phyloP scores from a whole-genome alignment of 2,888 invertebrate genomes.

The Periphyllus acericola region DNA sequence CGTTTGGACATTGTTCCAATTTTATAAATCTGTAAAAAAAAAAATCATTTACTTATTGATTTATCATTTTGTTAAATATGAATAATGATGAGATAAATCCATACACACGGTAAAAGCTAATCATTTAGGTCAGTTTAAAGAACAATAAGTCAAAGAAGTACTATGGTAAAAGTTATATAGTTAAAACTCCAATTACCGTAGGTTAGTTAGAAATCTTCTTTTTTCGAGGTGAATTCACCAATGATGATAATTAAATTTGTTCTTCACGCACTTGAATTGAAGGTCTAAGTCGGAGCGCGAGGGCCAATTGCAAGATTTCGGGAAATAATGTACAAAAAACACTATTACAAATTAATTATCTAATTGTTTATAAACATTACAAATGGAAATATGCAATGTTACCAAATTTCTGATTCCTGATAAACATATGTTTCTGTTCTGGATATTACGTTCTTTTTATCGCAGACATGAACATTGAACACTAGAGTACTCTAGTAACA shows the following conservation, averaged over 20 bases:
- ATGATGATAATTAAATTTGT: too few species aligned
- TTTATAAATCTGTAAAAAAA: neutral
- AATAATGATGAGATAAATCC: neutral
- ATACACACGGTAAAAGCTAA: neutral
- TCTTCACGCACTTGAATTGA: too few species aligned
- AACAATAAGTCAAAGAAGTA: neutral
- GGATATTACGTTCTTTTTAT: neutral
- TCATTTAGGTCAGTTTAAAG: neutral
- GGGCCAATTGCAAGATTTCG: too few species aligned
- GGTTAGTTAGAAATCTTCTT: neutral
- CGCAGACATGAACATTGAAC: too few species aligned
- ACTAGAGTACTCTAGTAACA: too few species aligned
- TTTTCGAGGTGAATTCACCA: too few species aligned
- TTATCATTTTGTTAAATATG: too few species aligned
- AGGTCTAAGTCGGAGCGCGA: too few species aligned
- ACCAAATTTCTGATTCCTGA: slow-evolving; percentile 33
- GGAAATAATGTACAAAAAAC: neutral
- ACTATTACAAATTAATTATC: neutral
- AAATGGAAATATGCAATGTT: slow-evolving; percentile 13
- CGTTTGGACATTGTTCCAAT: slow-evolving; percentile 41
- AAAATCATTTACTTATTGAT: neutral
- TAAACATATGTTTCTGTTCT: slow-evolving; percentile 48
- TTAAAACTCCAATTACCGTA: neutral
- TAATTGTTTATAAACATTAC: slow-evolving; percentile 45
- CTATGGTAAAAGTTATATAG: neutral